Conservation (phyloP, 2,797 vertebrate species). For the Sphenodon punctatus region DNA sequence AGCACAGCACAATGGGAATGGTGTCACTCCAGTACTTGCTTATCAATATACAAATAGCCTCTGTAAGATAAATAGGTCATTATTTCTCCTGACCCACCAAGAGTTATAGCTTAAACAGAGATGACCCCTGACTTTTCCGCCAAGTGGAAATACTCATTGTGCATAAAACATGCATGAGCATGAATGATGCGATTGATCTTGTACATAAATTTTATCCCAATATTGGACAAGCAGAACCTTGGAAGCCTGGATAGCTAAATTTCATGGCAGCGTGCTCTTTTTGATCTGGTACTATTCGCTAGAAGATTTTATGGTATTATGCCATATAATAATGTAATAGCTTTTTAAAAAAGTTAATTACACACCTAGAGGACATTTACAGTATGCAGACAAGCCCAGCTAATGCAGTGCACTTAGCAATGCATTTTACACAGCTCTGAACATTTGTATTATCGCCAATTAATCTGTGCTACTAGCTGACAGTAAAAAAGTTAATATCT, state of each 20-base stretch:
- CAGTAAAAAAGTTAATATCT: not conserved
- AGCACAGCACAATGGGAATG: not conserved
- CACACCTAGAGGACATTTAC: not conserved
- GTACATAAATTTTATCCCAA: constrained; percentile 18
- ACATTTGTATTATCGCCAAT: not conserved
- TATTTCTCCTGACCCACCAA: not conserved
- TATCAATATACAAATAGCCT: not conserved
- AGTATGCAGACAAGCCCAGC: not conserved
- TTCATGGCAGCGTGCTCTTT: not conserved
- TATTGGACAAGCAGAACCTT: not conserved
- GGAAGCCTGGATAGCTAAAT: constrained; percentile 19
- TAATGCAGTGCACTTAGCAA: accelerated
- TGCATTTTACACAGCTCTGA: not conserved
- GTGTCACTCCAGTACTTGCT: not conserved
- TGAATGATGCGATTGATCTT: not conserved
- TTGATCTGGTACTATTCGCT: constrained; percentile 1
- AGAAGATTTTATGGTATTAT: not conserved
- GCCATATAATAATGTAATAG: not conserved
- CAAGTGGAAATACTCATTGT: not conserved
- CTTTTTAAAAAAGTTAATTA: not conserved
- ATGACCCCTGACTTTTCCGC: not conserved
- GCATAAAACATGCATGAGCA: not conserved
- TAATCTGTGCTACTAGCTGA: not conserved
- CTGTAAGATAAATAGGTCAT: not conserved
- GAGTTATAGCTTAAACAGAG: not conserved